Percentiles rank a stretch among this genome's conserved stretches.
phyloP scores from a whole-genome alignment of 2,797 vertebrate species.

The Diplodus puntazzo region DNA sequence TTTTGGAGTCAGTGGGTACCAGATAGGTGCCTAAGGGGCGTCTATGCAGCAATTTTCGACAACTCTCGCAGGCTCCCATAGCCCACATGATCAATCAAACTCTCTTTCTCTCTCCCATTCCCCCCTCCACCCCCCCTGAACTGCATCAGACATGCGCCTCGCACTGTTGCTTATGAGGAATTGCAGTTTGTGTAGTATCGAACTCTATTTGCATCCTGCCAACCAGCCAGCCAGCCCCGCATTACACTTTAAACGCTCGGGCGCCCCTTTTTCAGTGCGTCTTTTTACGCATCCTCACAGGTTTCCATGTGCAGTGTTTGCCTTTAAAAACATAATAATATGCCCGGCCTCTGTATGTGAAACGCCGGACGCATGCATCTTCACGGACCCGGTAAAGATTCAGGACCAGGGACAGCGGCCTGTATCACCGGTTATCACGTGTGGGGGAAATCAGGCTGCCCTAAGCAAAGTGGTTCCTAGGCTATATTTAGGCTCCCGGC shows the following conservation, averaged over 20 bases:
- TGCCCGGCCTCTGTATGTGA: too few species aligned
- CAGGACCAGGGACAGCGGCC: constrained; percentile 85
- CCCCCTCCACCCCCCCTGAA: constrained; percentile 55
- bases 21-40: constrained; percentile 81
- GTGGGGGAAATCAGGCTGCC: constrained; percentile 62
- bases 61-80: constrained; percentile 83
- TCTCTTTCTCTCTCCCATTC: constrained; percentile 74
- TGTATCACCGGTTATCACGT: constrained; percentile 66
- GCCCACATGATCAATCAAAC: constrained; percentile 85
- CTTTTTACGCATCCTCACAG: too few species aligned
- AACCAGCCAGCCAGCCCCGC: constrained; percentile 45
- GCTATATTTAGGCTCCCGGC: constrained; percentile 74
- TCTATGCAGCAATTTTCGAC: constrained; percentile 87
- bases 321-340: too few species aligned
- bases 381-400: constrained; percentile 50
- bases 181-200: constrained; percentile 72
- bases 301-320: too few species aligned
- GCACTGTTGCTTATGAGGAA: constrained; percentile 83
- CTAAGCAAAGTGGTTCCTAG: constrained; percentile 64
- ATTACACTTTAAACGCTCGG: constrained; percentile 26
- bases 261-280: constrained; percentile 4
- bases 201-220: constrained; percentile 67
- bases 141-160: constrained; percentile 83
- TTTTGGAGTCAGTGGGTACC: constrained; percentile 73
- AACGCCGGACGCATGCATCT: neutral